These are phyloP conservation scores for Fratercula arctica DNA, from an alignment of 2,797 vertebrate genomes.

Conservation along the genomic window DNA sequence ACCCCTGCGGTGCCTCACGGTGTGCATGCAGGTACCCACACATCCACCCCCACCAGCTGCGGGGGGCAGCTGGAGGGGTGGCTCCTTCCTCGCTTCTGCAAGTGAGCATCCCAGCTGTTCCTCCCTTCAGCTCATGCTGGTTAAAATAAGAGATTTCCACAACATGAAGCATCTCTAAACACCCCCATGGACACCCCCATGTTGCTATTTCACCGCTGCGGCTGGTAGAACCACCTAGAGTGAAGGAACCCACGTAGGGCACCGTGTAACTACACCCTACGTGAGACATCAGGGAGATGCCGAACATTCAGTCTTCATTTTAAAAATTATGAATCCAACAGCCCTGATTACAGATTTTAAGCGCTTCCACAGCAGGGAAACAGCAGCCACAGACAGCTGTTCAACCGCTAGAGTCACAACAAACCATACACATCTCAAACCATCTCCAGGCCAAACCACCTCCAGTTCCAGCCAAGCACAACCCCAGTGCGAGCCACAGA, in stretches of 20 bases:
- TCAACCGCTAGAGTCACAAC: neutral
- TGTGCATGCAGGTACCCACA: rapidly evolving
- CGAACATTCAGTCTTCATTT: neutral
- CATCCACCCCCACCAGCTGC: rapidly evolving
- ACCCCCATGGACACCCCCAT: neutral
- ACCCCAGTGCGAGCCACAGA: neutral
- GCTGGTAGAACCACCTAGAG: neutral
- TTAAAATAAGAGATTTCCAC: neutral
- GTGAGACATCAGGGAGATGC: rapidly evolving
- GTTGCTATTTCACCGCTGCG: rapidly evolving
- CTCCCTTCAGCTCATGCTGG: neutral
- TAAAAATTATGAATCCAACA: neutral
- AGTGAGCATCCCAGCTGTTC: neutral
- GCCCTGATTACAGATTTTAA: neutral
- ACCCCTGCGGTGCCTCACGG: rapidly evolving
- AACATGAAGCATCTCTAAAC: neutral
- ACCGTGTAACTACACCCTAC: rapidly evolving
- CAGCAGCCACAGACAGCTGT: neutral
- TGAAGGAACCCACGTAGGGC: neutral
- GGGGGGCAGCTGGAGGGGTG: neutral
- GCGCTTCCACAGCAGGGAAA: neutral
- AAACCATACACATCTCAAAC: neutral
- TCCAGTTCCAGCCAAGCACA: neutral
- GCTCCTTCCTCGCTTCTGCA: neutral
- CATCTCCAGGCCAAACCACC: neutral